Evolutionary conservation across 2,797 vertebrate species (phyloP), one percentile per base, ranked within the genome.

Genomic region (Sylvia borin): DNA sequence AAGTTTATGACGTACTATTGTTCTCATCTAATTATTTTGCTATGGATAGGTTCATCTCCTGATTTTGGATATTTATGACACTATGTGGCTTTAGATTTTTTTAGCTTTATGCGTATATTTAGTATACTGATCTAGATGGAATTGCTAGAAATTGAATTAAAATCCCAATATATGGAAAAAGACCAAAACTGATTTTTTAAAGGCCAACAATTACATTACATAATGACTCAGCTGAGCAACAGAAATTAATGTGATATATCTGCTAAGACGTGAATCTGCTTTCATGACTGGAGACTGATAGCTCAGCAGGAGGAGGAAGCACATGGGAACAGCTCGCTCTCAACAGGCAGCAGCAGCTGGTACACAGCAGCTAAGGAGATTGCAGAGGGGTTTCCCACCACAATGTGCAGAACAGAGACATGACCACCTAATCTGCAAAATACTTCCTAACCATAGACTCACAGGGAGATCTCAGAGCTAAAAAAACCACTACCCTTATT

Each of bases 351-450:
- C 79, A 68, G 83, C 88, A 95, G 79, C 79, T 85, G 78, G 36
- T 48, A 13, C 34, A 3, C 34, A 65, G 70, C 48, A n/a, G 48
- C 81, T 57, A 50, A 40, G 31, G 82, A 65, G 38, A 47, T 1
- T 83, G 57, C 65, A 85, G 60, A 80, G 32, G 47, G 40, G 31
- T 48, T 84, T 89, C 68, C 68, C 53, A 47, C 51, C 47, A 55
- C 31, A 78, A 50, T 25, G 43, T 67, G 53, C 80, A 71, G 64
- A 94, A 89, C 42, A 84, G 60, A 88, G 20, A 43, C 76, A 58
- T 64, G 80, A 90, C 22, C 21, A 67, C 51, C 43, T 86, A 65
- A 94, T 88, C 80, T 85, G 32, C 17, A 88, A 93, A 93, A 93
- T 70, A 19, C 53, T 42, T 92, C 11, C 67, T 64, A 70, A 78